Conservation (phyloP, 2,888 invertebrate genomes). For the Elysia crispata region DNA sequence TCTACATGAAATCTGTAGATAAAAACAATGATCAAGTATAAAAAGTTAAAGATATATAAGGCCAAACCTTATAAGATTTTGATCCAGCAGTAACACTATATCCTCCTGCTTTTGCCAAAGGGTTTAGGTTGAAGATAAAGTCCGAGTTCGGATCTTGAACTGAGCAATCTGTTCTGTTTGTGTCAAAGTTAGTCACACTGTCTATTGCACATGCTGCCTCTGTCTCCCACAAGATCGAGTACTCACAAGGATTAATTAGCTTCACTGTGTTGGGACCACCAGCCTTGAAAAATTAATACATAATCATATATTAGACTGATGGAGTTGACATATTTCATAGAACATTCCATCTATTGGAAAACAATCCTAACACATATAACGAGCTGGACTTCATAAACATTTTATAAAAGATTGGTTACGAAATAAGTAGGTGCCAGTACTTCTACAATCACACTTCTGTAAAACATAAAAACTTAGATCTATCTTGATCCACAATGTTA, state of each 20-base stretch:
- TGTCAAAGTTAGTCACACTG: constrained; percentile 39
- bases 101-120: constrained; percentile 57
- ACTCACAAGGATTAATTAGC: constrained; percentile 66
- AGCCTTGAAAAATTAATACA: constrained; percentile 48
- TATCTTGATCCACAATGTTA: too few relatives aligned
- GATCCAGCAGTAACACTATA: constrained; percentile 55
- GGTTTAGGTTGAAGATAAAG: constrained; percentile 66
- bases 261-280: constrained; percentile 56
- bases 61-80: constrained; percentile 58
- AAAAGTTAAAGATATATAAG: too few relatives aligned
- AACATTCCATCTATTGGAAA: too few relatives aligned
- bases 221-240: constrained; percentile 71
- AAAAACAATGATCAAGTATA: too few relatives aligned
- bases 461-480: too few relatives aligned
- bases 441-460: too few relatives aligned
- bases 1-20: too few relatives aligned
- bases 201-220: constrained; percentile 70
- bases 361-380: too few relatives aligned
- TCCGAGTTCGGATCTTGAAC: constrained; percentile 65
- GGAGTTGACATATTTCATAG: too few relatives aligned
- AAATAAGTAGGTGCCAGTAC: too few relatives aligned
- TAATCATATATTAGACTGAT: background rate
- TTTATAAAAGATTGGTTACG: too few relatives aligned
- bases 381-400: too few relatives aligned
- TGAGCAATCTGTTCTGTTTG: constrained; percentile 54